These are phyloP conservation scores for Apogon hyalosoma DNA, from an alignment of 2,797 vertebrate genomes.

Conservation along the genomic window DNA sequence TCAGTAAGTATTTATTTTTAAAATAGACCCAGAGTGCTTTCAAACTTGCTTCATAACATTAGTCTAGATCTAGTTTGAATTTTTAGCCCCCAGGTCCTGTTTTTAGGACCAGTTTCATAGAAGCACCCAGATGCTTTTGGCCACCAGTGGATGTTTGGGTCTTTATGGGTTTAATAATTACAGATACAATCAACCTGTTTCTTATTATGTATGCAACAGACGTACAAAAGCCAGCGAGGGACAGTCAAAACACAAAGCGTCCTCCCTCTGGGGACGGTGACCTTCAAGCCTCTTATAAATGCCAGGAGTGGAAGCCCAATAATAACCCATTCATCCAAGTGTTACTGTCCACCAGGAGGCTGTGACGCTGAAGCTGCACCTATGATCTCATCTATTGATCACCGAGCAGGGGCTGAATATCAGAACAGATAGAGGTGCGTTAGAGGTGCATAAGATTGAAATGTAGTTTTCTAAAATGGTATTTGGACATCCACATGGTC, in stretches of 20 bases:
- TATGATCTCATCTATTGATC: slow-evolving; percentile 3
- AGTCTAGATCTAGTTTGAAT: too few relatives aligned
- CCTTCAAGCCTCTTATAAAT: slow-evolving; percentile 22
- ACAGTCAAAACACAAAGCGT: slow-evolving; percentile 12
- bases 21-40: too few relatives aligned
- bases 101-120: too few relatives aligned
- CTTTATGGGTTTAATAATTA: neutral
- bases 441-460: neutral
- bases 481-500: neutral
- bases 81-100: too few relatives aligned
- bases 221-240: slow-evolving; percentile 8
- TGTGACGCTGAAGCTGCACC: neutral
- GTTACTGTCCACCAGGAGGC: neutral
- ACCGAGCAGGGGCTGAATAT: neutral
- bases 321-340: slow-evolving; percentile 14
- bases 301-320: slow-evolving; percentile 20
- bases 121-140: too few relatives aligned
- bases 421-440: neutral
- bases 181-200: slow-evolving; percentile 25
- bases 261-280: slow-evolving; percentile 1
- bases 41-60: too few relatives aligned
- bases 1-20: too few relatives aligned
- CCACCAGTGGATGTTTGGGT: too few relatives aligned
- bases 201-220: slow-evolving; percentile 27
- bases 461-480: neutral